Evolutionary conservation across 2,888 invertebrate species (phyloP).

Genomic region (Deilephila porcellus): DNA sequence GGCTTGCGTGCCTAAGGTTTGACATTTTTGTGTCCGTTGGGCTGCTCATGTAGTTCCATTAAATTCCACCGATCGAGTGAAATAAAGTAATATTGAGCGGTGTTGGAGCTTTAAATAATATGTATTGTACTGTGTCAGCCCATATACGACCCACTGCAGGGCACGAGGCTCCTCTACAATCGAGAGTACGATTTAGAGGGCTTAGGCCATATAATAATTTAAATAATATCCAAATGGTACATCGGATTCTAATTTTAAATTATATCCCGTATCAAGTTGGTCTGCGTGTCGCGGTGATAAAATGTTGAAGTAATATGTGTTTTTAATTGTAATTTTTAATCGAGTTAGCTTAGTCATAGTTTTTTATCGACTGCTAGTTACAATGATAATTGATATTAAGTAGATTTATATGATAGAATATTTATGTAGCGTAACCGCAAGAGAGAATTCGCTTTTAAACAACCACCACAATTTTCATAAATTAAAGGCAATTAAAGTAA

Average conservation of each 20-base stretch:
- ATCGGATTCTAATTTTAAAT: too few species aligned
- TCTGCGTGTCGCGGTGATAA: too few species aligned
- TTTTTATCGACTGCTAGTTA: constrained; percentile 8
- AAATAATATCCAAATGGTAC: too few species aligned
- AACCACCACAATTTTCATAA: constrained; percentile 11
- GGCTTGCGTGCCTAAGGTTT: constrained; percentile 42
- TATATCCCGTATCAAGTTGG: too few species aligned
- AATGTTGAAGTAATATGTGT: background rate
- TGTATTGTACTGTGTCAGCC: too few species aligned
- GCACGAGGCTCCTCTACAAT: too few species aligned
- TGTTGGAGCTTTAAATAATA: too few species aligned
- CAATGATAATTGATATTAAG: constrained; percentile 1
- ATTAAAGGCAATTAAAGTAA: constrained; percentile 38
- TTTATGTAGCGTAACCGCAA: constrained; percentile 10
- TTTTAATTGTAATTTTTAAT: background rate
- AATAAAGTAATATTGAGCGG: too few species aligned
- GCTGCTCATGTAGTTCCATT: background rate
- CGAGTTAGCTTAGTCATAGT: constrained; percentile 5
- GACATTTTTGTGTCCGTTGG: constrained; percentile 39
- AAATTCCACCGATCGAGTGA: background rate
- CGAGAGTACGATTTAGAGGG: too few species aligned
- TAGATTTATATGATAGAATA: background rate
- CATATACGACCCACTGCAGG: too few species aligned
- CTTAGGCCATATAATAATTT: too few species aligned
- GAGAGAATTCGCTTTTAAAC: background rate